Base-by-base conservation (phyloP, 2,888 invertebrate genomes). In the Nomada hirtipes region DNA sequence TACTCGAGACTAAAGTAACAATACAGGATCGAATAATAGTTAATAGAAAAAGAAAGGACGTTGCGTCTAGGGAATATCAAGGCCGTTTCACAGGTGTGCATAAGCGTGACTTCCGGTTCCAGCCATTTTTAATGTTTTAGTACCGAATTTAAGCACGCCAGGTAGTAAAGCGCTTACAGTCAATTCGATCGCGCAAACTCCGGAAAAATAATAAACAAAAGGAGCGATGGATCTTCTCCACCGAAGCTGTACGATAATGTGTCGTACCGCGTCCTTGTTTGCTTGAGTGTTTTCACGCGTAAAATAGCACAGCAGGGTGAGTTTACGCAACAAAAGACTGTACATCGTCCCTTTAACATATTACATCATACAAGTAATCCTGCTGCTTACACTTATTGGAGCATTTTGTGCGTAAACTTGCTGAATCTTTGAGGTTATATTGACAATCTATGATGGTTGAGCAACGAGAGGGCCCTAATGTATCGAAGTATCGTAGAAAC, bases 201-300 rank as follows among this genome's bases (percentile, higher is more conserved):
- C 76, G 67, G 81, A 87, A 90, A 86, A 89, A 90, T 88, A 90
- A 90, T 91, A 91, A 92, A 90, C 90, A 89, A 89, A 89, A 89
- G 86, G 86, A 87, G 77, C 87, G 79, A 88, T 87, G 84, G 83
- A 83, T 87, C 83, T 85, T 88, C 84, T 88, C 82, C 63, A 77
- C 64, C 81, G 79, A 83, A 82, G 83, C 79, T 87, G 68, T 60
- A 52, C 81, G 82, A 84, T 83, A 79, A 88, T 91, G 89, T 83
- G 65, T 88, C 67, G 86, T 77, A 74, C 88, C 76, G 85, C 83
- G 68, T 83, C 65, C 64, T 78, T 78, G 75, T 70, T 82, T 82
- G 85, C 85, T 84, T 88, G 80, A 88, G 84, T 87, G 82, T 81
- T 89, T 85, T 82, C 82, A 82, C 79, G 82, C 82, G 85, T 82